phyloP scores from a whole-genome alignment of 2,797 vertebrate genomes.

The Chaetophractus vellerosus region DNA sequence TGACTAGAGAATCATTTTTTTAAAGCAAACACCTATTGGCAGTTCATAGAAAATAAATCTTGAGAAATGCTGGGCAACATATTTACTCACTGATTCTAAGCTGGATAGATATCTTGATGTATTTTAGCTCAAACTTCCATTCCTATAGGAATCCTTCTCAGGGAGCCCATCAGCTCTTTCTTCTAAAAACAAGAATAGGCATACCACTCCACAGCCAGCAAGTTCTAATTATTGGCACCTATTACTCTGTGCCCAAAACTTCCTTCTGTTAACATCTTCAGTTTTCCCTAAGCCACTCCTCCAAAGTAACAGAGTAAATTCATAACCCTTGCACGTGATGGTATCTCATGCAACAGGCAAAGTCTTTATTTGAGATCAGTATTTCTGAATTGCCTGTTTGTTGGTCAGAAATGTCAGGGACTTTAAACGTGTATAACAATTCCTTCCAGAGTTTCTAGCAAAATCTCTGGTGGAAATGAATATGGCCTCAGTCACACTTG shows the following conservation, averaged over 20 bases:
- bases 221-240: neutral
- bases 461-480: slow-evolving; percentile 75
- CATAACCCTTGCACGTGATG: neutral
- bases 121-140: neutral
- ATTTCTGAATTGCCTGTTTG: neutral
- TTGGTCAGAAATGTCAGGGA: neutral
- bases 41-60: slow-evolving; percentile 44
- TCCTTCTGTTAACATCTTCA: neutral
- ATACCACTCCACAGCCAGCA: neutral
- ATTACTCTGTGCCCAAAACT: neutral
- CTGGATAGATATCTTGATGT: neutral
- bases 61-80: neutral
- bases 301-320: neutral
- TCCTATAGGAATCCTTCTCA: neutral
- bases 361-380: neutral
- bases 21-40: neutral
- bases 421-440: neutral
- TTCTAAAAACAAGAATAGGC: neutral
- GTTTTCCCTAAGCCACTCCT: neutral
- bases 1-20: neutral
- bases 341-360: neutral
- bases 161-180: neutral
- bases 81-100: neutral
- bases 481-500: slow-evolving; percentile 79
- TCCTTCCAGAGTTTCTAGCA: slow-evolving; percentile 70